Base-by-base conservation (phyloP, 2,888 invertebrate species). In the Amphipoea oculea region DNA sequence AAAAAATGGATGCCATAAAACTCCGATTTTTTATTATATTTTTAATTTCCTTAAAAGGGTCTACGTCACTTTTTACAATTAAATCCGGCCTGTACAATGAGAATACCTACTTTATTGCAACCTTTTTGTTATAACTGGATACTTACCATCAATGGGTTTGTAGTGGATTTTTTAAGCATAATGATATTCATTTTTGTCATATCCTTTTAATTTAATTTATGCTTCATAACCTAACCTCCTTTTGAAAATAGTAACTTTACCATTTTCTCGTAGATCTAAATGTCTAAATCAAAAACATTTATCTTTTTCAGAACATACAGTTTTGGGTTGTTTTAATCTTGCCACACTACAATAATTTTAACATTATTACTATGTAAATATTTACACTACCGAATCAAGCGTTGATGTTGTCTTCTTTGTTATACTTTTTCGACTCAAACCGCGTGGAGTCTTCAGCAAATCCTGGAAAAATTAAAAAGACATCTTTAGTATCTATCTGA, bases 381-480 rank as follows among this genome's bases (percentile, higher is more conserved):
- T 73, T 12, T 77, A 85, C 11, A 85, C 81, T 70, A 81, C 60
- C 9, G 85, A 84, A 65, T 84, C 72, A 20, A 68, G 63, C 0
- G 77, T 76, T 11, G 63, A 63, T 63, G 36, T 67, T 36, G 72
- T 77, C 76, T 89, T 74, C 78, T 73, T 66, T 40, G 60, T 73
- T 73, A 48, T 66, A n/a, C 69, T 73, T 42, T 54, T 85, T 42
- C 86, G 77, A 29, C 84, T 85, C 14, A 81, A 76, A 51, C 84
- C 74, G n/a, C 87, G 89, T 4, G 90, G 89, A 5, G 91, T 90
- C 73, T 91, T 91, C 65, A 94, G 84, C 40, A 94, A 88, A 79
- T 92, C 92, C 94, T 94, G 91, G 76, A 92, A 92, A 72, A 70
- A 48, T 66, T 77, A 71, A 40, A 57, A 36, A 23, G 1, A 45